Percentiles rank a stretch among this genome's conserved stretches.
Conservation (phyloP, 1,140 invertebrate species). For the Paraescarpia echinospica region DNA sequence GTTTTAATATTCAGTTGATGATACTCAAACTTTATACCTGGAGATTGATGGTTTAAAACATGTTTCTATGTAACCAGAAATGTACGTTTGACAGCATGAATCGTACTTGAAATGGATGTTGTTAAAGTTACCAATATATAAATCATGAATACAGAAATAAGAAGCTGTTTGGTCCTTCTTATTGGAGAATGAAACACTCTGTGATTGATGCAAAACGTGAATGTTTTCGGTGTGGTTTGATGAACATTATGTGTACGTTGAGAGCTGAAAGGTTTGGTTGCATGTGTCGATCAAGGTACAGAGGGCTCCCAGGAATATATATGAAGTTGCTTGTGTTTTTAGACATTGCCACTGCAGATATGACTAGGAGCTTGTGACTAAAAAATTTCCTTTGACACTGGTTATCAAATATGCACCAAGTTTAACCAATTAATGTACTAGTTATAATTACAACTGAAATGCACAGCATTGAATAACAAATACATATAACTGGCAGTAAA, state of each 20-base stretch:
- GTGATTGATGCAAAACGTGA: background rate
- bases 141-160: background rate
- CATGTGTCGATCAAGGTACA: background rate
- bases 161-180: background rate
- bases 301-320: background rate
- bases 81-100: background rate
- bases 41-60: background rate
- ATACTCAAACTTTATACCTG: background rate
- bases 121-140: background rate
- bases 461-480: background rate
- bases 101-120: background rate
- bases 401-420: background rate
- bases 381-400: background rate
- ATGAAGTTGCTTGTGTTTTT: background rate
- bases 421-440: background rate
- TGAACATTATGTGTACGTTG: background rate
- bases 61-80: background rate
- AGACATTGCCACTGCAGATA: background rate
- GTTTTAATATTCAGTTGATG: background rate
- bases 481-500: background rate
- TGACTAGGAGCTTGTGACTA: background rate
- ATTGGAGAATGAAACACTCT: background rate
- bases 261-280: background rate
- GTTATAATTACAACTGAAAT: background rate
- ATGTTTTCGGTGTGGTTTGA: background rate